phyloP scores from a whole-genome alignment of 2,888 invertebrate genomes.

The Entomobrya multifasciata region DNA sequence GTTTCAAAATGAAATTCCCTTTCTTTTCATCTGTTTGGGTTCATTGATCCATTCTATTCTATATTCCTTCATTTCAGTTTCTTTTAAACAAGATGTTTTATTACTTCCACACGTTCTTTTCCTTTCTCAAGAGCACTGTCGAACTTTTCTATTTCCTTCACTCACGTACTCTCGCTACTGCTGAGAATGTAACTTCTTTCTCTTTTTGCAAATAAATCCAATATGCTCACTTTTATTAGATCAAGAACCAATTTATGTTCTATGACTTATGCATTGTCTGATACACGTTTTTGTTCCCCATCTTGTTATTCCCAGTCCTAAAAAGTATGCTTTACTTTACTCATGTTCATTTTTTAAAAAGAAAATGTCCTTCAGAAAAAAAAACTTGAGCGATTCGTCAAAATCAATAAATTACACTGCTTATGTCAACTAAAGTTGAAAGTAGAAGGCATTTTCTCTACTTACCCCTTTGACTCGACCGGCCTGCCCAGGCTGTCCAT shows the following conservation, averaged over 20 bases:
- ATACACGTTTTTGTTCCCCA: not conserved
- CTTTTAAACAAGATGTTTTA: constrained; percentile 29
- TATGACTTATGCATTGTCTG: not conserved
- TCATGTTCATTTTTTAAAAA: not conserved
- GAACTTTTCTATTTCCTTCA: not conserved
- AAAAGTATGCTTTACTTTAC: not conserved
- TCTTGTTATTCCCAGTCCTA: not conserved
- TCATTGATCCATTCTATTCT: constrained; percentile 32
- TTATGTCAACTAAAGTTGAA: not conserved
- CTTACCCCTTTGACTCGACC: constrained; percentile 75
- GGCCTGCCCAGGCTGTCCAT: constrained; percentile 70
- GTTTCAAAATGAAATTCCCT: constrained; percentile 15
- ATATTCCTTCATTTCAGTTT: not conserved
- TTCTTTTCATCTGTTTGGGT: not conserved
- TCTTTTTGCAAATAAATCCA: constrained; percentile 37
- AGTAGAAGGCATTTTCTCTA: not conserved
- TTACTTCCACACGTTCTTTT: constrained; percentile 14
- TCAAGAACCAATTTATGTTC: constrained; percentile 55
- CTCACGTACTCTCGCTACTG: not conserved
- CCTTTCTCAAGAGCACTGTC: not conserved
- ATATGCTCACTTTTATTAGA: constrained; percentile 48
- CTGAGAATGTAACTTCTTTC: not conserved
- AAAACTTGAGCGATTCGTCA: not conserved
- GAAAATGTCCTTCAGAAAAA: constrained; percentile 22
- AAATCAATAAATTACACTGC: constrained; percentile 32